Evolutionary conservation across 1,140 invertebrate species (phyloP).

Genomic region (Lerema accius): DNA sequence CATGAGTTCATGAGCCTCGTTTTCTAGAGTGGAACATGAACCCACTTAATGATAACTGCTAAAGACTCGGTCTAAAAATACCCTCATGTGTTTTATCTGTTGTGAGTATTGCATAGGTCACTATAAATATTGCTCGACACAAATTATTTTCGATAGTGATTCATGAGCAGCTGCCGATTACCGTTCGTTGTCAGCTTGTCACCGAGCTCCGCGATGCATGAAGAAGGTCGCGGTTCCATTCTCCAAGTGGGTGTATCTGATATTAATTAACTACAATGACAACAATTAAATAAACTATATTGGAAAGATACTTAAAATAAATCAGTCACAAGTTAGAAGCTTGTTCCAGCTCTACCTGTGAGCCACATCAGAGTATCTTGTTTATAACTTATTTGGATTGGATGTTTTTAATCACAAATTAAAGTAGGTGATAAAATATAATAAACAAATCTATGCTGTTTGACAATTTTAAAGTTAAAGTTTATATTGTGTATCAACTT

Average conservation of each 20-base stretch:
- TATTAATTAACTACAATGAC: background rate
- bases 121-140: conserved; percentile 32
- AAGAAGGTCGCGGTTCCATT: conserved; percentile 32
- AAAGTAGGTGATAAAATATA: too few species aligned
- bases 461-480: too few species aligned
- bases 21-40: conserved; percentile 14
- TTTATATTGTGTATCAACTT: too few species aligned
- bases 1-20: conserved; percentile 8
- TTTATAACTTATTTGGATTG: too few species aligned
- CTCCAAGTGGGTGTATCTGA: background rate
- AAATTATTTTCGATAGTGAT: conserved; percentile 40
- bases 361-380: too few species aligned
- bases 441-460: too few species aligned
- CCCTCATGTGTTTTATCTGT: conserved; percentile 38
- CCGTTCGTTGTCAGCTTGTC: conserved; percentile 7
- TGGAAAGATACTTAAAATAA: too few species aligned
- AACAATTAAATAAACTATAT: too few species aligned
- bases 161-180: conserved; percentile 32
- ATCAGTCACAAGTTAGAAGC: too few species aligned
- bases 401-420: too few species aligned
- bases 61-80: conserved; percentile 44
- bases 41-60: conserved; percentile 42
- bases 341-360: too few species aligned
- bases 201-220: conserved; percentile 39
- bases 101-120: conserved; percentile 31